Evolutionary conservation across 2,113 vertebrate genomes (phyloP).

Genomic region (Boleophthalmus pectinirostris): DNA sequence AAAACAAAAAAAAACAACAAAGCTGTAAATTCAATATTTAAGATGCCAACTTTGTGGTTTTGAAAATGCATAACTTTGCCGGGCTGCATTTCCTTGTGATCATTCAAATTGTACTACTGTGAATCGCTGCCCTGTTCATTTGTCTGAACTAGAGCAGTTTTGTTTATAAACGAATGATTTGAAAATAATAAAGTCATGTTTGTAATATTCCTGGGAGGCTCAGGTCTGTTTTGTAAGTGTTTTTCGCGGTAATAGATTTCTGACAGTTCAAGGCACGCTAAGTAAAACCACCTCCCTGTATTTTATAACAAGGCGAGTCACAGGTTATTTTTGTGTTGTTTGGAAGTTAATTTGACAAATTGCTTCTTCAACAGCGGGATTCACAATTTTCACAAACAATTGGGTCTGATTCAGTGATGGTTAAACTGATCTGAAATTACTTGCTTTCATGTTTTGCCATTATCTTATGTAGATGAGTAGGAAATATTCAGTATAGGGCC

Average conservation of each 20-base stretch:
- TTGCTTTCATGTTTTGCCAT: not conserved
- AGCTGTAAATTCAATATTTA: not conserved
- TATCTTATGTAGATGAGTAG: no score
- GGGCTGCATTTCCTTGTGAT: slow-evolving; percentile 14
- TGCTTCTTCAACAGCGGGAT: not conserved
- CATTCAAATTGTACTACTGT: not conserved
- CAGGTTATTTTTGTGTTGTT: not conserved
- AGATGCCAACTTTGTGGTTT: slow-evolving; percentile 33
- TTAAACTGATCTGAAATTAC: not conserved
- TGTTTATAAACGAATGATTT: slow-evolving; percentile 64
- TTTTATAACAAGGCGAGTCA: not conserved
- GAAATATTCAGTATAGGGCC: no score
- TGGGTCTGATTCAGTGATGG: not conserved
- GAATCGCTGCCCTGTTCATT: slow-evolving; percentile 58
- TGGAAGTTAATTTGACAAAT: not conserved
- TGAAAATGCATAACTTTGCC: slow-evolving; percentile 21
- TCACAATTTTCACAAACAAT: not conserved
- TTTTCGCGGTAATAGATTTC: not conserved
- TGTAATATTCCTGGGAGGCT: slow-evolving; percentile 37
- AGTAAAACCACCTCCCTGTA: not conserved
- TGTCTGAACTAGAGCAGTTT: slow-evolving; percentile 55
- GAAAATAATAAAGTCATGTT: slow-evolving; percentile 68
- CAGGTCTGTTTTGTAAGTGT: not conserved
- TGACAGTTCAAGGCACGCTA: not conserved
- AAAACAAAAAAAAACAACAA: no score